Evolutionary conservation across 2,888 invertebrate genomes (phyloP).

Genomic region (Netelia melanura): DNA sequence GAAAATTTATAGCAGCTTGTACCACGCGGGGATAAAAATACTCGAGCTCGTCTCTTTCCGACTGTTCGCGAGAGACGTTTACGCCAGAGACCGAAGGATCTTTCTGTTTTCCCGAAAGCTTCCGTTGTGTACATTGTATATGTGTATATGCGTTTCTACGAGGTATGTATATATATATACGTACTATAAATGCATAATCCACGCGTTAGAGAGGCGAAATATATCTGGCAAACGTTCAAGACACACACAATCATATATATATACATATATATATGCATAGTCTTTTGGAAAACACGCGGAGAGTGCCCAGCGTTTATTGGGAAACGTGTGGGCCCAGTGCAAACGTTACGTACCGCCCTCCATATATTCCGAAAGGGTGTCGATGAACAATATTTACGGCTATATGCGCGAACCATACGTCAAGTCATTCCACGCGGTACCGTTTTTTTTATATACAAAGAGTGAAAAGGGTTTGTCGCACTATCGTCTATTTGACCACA

Average conservation of each 20-base stretch:
- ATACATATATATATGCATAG: not conserved
- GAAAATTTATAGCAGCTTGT: slow-evolving; percentile 53
- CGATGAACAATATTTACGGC: slow-evolving; percentile 59
- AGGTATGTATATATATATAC: not conserved
- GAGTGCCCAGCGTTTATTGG: slow-evolving; percentile 32
- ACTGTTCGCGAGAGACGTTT: slow-evolving; percentile 35
- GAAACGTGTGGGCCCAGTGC: slow-evolving; percentile 19
- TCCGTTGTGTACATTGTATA: slow-evolving; percentile 2
- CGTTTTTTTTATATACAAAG: not conserved
- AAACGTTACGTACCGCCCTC: slow-evolving; percentile 34
- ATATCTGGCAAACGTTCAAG: slow-evolving; percentile 62
- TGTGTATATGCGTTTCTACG: not conserved
- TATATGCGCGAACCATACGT: not conserved
- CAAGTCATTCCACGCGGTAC: not conserved
- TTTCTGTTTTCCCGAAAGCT: slow-evolving; percentile 39
- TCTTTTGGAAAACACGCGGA: slow-evolving; percentile 45
- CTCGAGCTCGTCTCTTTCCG: slow-evolving; percentile 37
- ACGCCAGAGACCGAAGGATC: slow-evolving; percentile 25
- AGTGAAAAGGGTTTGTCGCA: not conserved
- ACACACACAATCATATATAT: not conserved
- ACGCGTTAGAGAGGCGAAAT: slow-evolving; percentile 36
- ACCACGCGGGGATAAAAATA: slow-evolving; percentile 3
- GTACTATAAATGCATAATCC: slow-evolving; percentile 45
- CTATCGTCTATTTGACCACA: no score
- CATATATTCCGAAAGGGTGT: slow-evolving; percentile 50